Evolutionary conservation across 1,140 invertebrate genomes (phyloP).

Genomic region (Calosoma granatense): DNA sequence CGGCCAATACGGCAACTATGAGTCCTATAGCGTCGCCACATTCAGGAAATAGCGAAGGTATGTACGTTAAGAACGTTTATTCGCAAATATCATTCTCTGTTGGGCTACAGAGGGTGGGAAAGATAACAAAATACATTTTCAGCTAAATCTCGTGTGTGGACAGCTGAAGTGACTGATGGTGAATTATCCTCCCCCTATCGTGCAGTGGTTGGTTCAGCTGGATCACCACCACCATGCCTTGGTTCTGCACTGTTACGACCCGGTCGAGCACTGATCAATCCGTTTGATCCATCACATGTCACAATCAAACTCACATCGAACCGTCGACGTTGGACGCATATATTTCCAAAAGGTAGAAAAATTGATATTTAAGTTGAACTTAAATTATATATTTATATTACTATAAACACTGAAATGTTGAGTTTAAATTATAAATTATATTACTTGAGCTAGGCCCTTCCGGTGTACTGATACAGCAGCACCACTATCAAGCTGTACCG

Average conservation of each 20-base stretch:
- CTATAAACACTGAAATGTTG: neutral
- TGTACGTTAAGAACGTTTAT: no score
- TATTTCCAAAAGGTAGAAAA: conserved; percentile 82
- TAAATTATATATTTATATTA: conserved; percentile 9
- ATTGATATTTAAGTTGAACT: conserved; percentile 12
- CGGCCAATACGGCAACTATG: conserved; percentile 27
- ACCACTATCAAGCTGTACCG: conserved; percentile 81
- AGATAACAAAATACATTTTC: no score
- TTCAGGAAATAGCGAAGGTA: conserved; percentile 14
- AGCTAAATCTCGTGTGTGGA: neutral
- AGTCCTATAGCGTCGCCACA: conserved; percentile 28
- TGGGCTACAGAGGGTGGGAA: no score
- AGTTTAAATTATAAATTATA: conserved; percentile 7
- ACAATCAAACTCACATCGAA: conserved; percentile 96
- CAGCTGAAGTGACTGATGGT: conserved; percentile 28
- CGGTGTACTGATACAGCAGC: conserved; percentile 82
- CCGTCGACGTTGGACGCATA: conserved; percentile 93
- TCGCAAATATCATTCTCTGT: no score
- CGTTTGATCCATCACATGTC: conserved; percentile 94
- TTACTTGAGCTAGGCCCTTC: conserved; percentile 70
- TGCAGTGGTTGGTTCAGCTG: conserved; percentile 47
- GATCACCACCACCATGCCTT: conserved; percentile 28
- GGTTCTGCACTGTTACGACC: conserved; percentile 38
- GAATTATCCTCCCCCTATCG: conserved; percentile 44
- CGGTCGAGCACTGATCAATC: conserved; percentile 80